These are phyloP conservation scores for Dendrolimus pini DNA, from an alignment of 2,888 invertebrate genomes.

Conservation along the genomic window DNA sequence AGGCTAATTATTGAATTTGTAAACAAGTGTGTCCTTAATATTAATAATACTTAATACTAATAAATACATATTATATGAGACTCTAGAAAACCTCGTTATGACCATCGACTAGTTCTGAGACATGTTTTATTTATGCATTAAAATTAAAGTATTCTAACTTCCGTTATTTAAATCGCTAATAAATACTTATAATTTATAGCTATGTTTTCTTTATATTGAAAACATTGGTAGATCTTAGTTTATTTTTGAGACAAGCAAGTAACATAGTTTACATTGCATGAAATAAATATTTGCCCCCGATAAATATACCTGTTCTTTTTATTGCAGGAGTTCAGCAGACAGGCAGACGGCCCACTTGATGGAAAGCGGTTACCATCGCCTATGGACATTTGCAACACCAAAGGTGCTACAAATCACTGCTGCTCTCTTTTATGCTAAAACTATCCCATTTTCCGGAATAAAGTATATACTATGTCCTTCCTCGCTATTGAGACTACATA, in stretches of 20 bases:
- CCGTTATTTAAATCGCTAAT: not conserved
- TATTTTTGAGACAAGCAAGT: not conserved
- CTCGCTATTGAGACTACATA: no score
- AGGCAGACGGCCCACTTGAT: no score
- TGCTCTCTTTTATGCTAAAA: no score
- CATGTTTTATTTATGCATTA: not conserved
- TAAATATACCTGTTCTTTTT: no score
- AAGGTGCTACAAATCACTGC: no score
- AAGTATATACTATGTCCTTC: no score
- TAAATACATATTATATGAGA: not conserved
- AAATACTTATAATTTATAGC: not conserved
- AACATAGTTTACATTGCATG: no score
- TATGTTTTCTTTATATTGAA: not conserved
- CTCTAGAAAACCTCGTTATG: not conserved
- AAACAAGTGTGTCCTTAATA: not conserved
- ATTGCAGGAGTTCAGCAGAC: no score
- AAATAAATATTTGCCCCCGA: no score
- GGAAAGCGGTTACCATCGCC: no score
- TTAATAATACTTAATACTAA: not conserved
- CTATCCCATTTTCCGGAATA: no score
- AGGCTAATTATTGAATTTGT: not conserved
- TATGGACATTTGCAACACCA: no score
- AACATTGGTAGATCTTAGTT: not conserved
- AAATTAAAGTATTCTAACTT: not conserved
- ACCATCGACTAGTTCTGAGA: not conserved